phyloP scores from a whole-genome alignment of 2,888 invertebrate species.

The Cynaeus angustus region DNA sequence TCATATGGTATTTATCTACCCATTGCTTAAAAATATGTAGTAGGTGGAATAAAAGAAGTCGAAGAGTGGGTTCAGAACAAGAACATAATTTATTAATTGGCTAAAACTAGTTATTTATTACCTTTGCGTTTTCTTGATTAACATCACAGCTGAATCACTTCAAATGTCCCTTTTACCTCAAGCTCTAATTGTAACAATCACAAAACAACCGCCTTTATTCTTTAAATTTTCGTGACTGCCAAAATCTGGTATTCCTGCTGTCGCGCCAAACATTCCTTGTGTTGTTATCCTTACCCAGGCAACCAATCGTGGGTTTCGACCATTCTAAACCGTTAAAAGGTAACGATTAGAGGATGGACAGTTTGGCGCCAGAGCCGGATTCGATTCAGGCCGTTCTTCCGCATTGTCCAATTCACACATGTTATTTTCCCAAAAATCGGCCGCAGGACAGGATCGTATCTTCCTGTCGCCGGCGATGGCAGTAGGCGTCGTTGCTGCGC shows the following conservation, averaged over 20 bases:
- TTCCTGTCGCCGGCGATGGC: slow-evolving; percentile 46
- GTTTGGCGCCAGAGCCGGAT: slow-evolving; percentile 46
- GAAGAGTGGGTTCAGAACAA: no score
- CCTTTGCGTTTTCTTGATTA: no score
- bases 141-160: no score
- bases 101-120: no score
- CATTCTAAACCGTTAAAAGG: slow-evolving; percentile 3
- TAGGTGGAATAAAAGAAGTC: no score
- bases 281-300: slow-evolving; percentile 2
- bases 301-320: not conserved
- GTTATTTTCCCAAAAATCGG: slow-evolving; percentile 22
- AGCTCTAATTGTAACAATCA: no score
- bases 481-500: slow-evolving; percentile 49
- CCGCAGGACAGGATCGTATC: slow-evolving; percentile 44
- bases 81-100: no score
- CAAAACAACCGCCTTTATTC: no score
- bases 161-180: no score
- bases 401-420: slow-evolving; percentile 38
- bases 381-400: slow-evolving; percentile 28
- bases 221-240: no score
- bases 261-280: not conserved
- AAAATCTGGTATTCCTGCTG: not conserved
- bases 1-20: no score
- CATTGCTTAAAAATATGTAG: no score
- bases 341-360: slow-evolving; percentile 22